Base-by-base conservation (phyloP, 2,797 vertebrate species). In the Pseudomugil gertrudae region DNA sequence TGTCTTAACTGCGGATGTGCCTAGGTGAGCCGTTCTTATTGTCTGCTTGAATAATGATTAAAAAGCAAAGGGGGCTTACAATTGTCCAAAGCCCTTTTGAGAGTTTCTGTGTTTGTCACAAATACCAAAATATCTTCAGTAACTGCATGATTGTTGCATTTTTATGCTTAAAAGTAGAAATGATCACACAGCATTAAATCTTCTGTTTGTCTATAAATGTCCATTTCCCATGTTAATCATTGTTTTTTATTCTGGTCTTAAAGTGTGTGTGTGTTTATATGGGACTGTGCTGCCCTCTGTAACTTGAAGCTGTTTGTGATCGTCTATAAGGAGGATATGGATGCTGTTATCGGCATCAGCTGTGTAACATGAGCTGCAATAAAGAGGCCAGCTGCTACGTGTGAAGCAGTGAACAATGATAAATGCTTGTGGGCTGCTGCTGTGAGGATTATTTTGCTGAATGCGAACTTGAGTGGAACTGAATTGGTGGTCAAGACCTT, bases 21-120 rank as follows among this genome's bases (percentile, higher is more conserved):
- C 93, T 9, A 94, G 96, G 98, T 98, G 83, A 94, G 94, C 29
- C 14, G 27, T 24, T 13, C 57, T 30, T 7, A 5, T 57, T 66
- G 27, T 75, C 50, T 63, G 8, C 21, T 10, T 29, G 14, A 33
- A 2, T 23, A 38, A 47, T 54, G n/a, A 43, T 68, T 3, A 24
- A 19, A 70, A 69, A 57, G 4, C 26, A 35, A 30, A 19, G 1
- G 14, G 7, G 6, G 24, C 69, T 38, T 54, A 33, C 27, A n/a
- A n/a, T n/a, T n/a, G n/a, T n/a, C n/a, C n/a, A n/a, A n/a, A n/a
- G n/a, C n/a, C n/a, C n/a, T n/a, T n/a, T n/a, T n/a, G n/a, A n/a
- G n/a, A n/a, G n/a, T n/a, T n/a, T n/a, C n/a, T n/a, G n/a, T n/a
- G n/a, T n/a, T n/a, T n/a, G n/a, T n/a, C n/a, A n/a, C n/a, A 62